Percentiles rank a stretch among this genome's conserved stretches.
phyloP scores from a whole-genome alignment of 2,797 vertebrate genomes.

The Coregonus ussuriensis region DNA sequence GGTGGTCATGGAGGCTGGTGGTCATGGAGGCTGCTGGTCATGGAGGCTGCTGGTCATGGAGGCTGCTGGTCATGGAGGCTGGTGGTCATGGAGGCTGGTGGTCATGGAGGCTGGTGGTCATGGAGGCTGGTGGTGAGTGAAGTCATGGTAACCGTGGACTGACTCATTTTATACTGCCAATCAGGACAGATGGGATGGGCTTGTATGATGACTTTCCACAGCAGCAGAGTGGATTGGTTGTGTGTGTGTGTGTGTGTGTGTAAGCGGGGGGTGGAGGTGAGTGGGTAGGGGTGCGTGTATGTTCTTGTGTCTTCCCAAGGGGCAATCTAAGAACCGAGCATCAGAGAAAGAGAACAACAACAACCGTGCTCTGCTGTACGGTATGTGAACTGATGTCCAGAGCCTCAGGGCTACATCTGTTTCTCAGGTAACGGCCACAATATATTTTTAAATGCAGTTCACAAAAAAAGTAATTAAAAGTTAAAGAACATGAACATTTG shows the following conservation, averaged over 20 bases:
- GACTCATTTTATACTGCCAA: neutral
- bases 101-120: too few relatives aligned
- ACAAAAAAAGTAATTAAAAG: constrained; percentile 23
- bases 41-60: neutral
- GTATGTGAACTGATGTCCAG: neutral
- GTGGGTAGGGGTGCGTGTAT: neutral
- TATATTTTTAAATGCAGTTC: constrained; percentile 6
- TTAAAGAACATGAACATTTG: neutral
- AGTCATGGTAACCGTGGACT: neutral
- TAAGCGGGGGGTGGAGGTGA: neutral
- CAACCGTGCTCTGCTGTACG: neutral
- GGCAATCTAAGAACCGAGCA: neutral
- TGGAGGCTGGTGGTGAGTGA: neutral
- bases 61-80: too few relatives aligned
- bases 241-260: neutral
- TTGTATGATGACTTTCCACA: neutral
- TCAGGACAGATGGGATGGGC: neutral
- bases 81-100: too few relatives aligned
- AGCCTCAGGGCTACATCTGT: constrained; percentile 49
- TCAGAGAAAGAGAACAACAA: neutral
- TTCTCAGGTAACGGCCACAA: constrained; percentile 40
- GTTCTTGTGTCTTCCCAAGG: neutral
- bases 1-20: too few relatives aligned
- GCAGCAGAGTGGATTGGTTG: constrained; percentile 8
- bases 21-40: too few relatives aligned